Base-by-base conservation (phyloP, 2,888 invertebrate genomes). In the Drosophila melanosoma region DNA sequence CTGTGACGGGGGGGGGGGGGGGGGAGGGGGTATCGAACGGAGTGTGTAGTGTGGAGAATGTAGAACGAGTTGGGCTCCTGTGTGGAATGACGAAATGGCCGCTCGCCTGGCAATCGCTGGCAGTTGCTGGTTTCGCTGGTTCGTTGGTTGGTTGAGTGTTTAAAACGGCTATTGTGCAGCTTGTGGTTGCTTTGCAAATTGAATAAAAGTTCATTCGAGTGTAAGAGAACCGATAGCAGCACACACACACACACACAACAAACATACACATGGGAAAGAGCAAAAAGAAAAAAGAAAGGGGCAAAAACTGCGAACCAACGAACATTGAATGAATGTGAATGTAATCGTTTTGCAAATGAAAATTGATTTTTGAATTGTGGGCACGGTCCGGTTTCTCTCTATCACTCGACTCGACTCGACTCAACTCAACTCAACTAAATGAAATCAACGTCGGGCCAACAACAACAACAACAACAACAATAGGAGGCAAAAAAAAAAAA, bases 131-230 rank as follows among this genome's bases (percentile, higher is more conserved):
- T 45, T 61, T 57, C 65, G 70, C 59, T 57, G 74, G 65, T 59
- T 76, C 78, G 79, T 65, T 78, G 84, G 74, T 76, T 83, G 83
- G 73, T 68, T 69, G 88, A 90, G 86, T 80, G 86, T 82, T 86
- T 84, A 84, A 89, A 79, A 80, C 81, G 83, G 82, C 90, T 85
- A 91, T 90, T 90, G 91, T 91, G 88, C 84, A 89, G 90, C 83
- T 90, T 89, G 89, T 80, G 90, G 91, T 89, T 90, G 89, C 89
- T 83, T 86, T 85, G 89, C 91, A 90, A 91, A 90, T 90, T 90
- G 90, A 88, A 91, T 91, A 85, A 85, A 91, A 88, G 87, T 85
- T 84, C 91, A 91, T 74, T 91, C 83, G 84, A 91, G 91, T 90
- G 91, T 90, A 85, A 91, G 84, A 70, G 83, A 88, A 82, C 83